Evolutionary conservation across 2,113 vertebrate species (phyloP), one percentile per base, ranked within the genome.

Genomic region (Dipodomys spectabilis): DNA sequence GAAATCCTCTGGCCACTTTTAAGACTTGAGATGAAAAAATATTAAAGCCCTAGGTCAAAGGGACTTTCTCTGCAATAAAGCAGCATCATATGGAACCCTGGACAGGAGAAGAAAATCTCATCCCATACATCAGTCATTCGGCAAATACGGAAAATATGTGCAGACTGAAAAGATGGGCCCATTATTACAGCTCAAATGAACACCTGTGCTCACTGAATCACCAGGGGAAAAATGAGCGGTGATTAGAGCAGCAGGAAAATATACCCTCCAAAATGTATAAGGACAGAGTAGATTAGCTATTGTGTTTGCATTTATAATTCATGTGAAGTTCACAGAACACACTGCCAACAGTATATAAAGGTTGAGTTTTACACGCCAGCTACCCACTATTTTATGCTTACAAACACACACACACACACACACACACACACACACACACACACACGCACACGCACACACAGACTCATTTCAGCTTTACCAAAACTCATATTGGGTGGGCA

Each of bases 211-310:
- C 81, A 32, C 82, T 68, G 74, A 91, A 35, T 91, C 85, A 75
- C 73, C 44, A 60, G 67, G 23, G 8, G 7, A 84, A 89, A 92
- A 90, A 68, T 68, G 23, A 89, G 84, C 39, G 74, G 74, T 53
- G 25, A 85, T 93, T 81, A 92, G 25, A 75, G 77, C 71, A 92
- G 23, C 9, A 83, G 73, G 73, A 88, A 94, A 95, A 65, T 11
- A 71, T 74, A 27, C 30, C 65, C 78, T 84, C 78, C 65, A 39
- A 57, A 93, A 49, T 25, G 44, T 44, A 64, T 57, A 77, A 86
- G 62, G 64, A 72, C 13, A 30, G 10, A 94, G 78, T 3, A 82
- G 71, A 81, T 87, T 22, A 83, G 22, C 68, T 84, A 22, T 10
- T 67, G 30, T 19, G 20, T 71, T 93, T 81, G 44, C 45, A 90